Evolutionary conservation across 2,888 invertebrate genomes (phyloP), one percentile per base, ranked within the genome.

Genomic region (Parnassius glacialis): DNA sequence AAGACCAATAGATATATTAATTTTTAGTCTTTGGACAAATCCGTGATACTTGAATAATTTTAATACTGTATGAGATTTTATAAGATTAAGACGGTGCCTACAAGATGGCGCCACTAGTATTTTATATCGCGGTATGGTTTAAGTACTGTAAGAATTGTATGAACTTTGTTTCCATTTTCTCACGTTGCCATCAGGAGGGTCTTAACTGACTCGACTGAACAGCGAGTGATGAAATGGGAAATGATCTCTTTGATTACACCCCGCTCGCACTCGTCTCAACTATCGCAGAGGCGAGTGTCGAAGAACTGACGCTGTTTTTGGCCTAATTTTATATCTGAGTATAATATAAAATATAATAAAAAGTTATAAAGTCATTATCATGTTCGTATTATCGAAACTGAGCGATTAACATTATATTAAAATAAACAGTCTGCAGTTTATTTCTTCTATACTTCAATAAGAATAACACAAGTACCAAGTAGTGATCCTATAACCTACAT

Each of bases 171-270:
- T 13, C 34, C 0, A 1, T 2, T 0, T 2, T 0, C 1, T 1
- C 1, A 51, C 20, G 9, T 70, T 79, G 85, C 83, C 85, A 84
- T 85, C 85, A 84, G 83, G 77, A 79, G 80, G 89, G 89, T 90
- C 88, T 87, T 88, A 90, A 89, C 90, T 90, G 89, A 90, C 90
- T 90, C 88, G 89, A 90, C 89, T 90, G 89, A 90, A 90, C 90
- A 89, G 90, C 84, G 90, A 76, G 71, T 91, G 90, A 90, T 90
- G 90, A 88, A 3, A 11, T 55, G 3, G 84, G 84, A 84, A 59
- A 84, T 84, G 84, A 84, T 80, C 64, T 57, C 12, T 2, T 41
- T 85, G 84, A 85, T 85, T 85, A 81, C 52, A 74, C 7, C 68
- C 80, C 84, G 80, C 83, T 85, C 84, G 72, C 75, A 62, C 71